phyloP scores from a whole-genome alignment of 2,113 vertebrate genomes.

The Cervus canadensis region DNA sequence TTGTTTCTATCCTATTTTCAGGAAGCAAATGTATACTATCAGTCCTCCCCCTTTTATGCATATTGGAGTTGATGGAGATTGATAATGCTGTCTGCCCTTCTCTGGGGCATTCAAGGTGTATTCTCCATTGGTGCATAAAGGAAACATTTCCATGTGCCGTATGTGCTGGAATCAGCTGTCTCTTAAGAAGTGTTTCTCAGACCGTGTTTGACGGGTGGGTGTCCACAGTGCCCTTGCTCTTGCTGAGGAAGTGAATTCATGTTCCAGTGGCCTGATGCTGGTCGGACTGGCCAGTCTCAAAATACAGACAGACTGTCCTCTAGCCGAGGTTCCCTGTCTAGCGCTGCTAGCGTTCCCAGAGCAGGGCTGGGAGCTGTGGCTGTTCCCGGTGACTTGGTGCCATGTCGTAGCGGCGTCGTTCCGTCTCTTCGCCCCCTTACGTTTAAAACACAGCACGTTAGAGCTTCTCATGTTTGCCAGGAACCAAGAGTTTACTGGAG shows the following conservation, averaged over 20 bases:
- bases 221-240: background rate
- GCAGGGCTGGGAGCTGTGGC: background rate
- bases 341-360: fast-evolving
- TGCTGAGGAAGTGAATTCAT: background rate
- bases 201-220: background rate
- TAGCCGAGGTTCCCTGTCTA: background rate
- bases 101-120: background rate
- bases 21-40: background rate
- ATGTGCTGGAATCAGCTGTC: background rate
- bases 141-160: background rate
- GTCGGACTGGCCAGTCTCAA: background rate
- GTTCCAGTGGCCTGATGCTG: background rate
- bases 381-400: background rate
- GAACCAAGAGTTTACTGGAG: background rate
- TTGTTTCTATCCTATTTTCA: background rate
- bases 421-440: background rate
- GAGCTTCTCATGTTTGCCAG: slow-evolving; percentile 23
- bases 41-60: background rate
- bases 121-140: background rate
- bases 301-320: background rate
- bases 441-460: background rate
- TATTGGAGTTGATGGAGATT: background rate
- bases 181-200: background rate
- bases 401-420: background rate
- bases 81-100: background rate